These are phyloP conservation scores for Bos indicus DNA, from an alignment of 2,113 vertebrate species.

Conservation along the genomic window DNA sequence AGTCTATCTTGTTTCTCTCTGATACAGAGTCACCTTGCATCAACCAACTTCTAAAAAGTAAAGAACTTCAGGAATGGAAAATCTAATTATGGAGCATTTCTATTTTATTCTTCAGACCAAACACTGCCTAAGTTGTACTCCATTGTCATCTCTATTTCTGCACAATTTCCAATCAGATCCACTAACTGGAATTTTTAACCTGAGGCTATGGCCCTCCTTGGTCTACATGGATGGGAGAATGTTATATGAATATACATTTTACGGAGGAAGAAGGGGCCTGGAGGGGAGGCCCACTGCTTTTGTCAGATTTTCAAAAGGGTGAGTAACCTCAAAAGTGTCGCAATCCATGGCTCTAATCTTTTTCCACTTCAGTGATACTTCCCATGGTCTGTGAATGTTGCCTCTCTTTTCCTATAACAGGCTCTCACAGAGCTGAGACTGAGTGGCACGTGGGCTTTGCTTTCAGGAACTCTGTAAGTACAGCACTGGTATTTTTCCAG, in stretches of 20 bases:
- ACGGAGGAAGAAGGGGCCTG: not conserved
- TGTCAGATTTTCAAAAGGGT: not conserved
- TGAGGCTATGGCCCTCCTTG: not conserved
- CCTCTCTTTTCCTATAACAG: not conserved
- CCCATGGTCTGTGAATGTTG: not conserved
- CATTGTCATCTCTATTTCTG: not conserved
- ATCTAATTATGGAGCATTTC: not conserved
- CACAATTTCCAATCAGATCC: not conserved
- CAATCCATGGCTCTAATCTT: not conserved
- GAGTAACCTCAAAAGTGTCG: not conserved
- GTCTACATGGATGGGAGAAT: not conserved
- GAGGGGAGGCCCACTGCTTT: not conserved
- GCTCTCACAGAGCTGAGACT: not conserved
- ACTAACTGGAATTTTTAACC: not conserved
- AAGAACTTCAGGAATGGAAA: not conserved
- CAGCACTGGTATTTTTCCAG: constrained; percentile 41
- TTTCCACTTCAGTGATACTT: not conserved
- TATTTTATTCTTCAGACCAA: not conserved
- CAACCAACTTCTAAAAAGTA: not conserved
- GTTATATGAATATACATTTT: not conserved
- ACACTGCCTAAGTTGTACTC: not conserved
- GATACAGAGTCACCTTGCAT: too few relatives aligned
- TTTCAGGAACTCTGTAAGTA: not conserved
- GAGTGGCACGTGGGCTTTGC: constrained; percentile 12
- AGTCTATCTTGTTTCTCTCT: not conserved